Conservation (phyloP, 1,140 invertebrate genomes). For the Lamellibrachia luymesi region DNA sequence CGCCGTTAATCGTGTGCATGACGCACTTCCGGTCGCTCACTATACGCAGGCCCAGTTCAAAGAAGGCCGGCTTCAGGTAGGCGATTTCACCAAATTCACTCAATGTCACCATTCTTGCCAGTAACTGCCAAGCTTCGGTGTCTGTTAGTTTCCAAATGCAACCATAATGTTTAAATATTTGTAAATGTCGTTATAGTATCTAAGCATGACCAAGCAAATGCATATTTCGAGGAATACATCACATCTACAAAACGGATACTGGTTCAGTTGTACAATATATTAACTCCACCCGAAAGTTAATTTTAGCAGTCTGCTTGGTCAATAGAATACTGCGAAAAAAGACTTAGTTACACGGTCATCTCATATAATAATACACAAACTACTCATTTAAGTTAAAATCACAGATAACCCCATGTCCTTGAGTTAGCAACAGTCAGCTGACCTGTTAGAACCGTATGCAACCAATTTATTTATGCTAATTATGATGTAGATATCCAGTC, state of each 20-base stretch:
- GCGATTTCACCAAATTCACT: constrained; percentile 12
- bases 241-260: background rate
- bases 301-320: no score
- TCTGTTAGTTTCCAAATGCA: background rate
- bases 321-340: background rate
- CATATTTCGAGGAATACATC: background rate
- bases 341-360: no score
- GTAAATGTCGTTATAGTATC: background rate
- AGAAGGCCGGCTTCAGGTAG: constrained; percentile 17
- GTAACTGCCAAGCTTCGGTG: constrained; percentile 6
- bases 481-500: background rate
- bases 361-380: no score
- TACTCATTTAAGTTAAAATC: no score
- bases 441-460: background rate
- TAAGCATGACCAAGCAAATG: background rate
- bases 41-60: background rate
- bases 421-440: background rate
- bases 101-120: constrained; percentile 9
- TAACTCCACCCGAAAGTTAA: background rate
- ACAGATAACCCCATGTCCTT: no score
- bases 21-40: constrained; percentile 10
- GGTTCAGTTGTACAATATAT: background rate
- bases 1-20: background rate
- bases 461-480: background rate
- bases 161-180: background rate